phyloP scores from a whole-genome alignment of 2,113 vertebrate genomes.

The Antechinus stuartii region DNA sequence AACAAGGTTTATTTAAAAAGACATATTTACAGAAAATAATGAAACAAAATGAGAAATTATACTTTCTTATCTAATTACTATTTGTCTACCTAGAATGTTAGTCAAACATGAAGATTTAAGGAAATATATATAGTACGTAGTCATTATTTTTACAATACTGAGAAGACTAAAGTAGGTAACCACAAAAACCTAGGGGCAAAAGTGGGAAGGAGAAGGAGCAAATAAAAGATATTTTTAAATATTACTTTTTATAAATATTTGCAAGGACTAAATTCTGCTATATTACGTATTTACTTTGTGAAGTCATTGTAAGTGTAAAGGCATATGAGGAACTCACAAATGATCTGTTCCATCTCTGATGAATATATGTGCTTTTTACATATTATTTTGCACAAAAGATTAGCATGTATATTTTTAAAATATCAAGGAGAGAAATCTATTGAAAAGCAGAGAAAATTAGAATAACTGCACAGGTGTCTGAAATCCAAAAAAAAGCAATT shows the following conservation, averaged over 20 bases:
- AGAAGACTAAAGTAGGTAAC: background rate
- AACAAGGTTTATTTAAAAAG: background rate
- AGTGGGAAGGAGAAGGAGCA: background rate
- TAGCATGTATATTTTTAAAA: conserved; percentile 33
- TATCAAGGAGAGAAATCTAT: conserved; percentile 45
- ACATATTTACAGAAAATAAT: background rate
- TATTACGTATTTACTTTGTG: background rate
- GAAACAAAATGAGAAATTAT: background rate
- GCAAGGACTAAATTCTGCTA: background rate
- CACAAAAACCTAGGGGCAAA: background rate
- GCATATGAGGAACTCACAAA: background rate
- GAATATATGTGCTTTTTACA: conserved; percentile 43
- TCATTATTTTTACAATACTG: background rate
- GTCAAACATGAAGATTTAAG: background rate
- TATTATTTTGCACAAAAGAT: conserved; percentile 48
- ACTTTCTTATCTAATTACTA: background rate
- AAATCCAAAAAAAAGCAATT: background rate
- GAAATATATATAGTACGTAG: background rate
- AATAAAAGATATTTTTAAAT: background rate
- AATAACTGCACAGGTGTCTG: background rate
- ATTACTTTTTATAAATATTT: background rate
- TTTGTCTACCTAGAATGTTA: background rate
- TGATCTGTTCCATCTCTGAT: background rate
- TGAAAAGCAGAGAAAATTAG: conserved; percentile 8
- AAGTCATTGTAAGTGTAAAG: background rate